Conservation (phyloP, 2,888 invertebrate species). For the Andrena minutula region DNA sequence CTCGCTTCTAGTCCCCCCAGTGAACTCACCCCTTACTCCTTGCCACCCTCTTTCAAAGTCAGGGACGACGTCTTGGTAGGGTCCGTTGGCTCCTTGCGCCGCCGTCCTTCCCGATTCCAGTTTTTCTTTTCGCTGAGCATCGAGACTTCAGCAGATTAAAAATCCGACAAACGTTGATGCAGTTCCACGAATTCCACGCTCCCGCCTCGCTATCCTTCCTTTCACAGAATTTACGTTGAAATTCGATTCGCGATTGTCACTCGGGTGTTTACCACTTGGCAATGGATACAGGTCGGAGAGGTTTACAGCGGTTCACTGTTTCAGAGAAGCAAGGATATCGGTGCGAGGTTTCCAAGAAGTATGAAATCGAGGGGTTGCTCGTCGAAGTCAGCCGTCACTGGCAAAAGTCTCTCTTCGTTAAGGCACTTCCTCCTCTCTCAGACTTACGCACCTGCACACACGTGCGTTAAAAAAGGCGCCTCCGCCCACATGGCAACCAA, state of each 20-base stretch:
- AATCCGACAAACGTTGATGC: background rate
- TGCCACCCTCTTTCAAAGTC: conserved; percentile 78
- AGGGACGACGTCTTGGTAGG: conserved; percentile 71
- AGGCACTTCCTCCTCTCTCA: conserved; percentile 71
- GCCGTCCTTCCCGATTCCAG: background rate
- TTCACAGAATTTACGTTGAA: background rate
- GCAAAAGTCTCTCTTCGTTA: conserved; percentile 64
- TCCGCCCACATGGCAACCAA: conserved; percentile 8
- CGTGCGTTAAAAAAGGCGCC: conserved; percentile 69
- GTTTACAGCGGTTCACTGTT: too few relatives aligned
- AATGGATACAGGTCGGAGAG: too few relatives aligned
- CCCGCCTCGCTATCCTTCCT: background rate
- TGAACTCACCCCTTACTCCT: conserved; percentile 70
- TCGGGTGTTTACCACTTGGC: background rate
- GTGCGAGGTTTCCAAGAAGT: background rate
- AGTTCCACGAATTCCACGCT: background rate
- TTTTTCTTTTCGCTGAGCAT: background rate
- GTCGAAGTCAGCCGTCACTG: conserved; percentile 59
- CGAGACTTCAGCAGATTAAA: background rate
- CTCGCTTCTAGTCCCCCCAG: conserved; percentile 58
- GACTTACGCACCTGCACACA: conserved; percentile 72
- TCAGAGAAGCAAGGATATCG: too few relatives aligned
- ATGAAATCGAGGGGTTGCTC: conserved; percentile 31
- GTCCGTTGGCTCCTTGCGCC: conserved; percentile 37
- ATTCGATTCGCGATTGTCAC: background rate